Evolutionary conservation across 2,797 vertebrate genomes (phyloP).

Genomic region (Pseudochirops cupreus): DNA sequence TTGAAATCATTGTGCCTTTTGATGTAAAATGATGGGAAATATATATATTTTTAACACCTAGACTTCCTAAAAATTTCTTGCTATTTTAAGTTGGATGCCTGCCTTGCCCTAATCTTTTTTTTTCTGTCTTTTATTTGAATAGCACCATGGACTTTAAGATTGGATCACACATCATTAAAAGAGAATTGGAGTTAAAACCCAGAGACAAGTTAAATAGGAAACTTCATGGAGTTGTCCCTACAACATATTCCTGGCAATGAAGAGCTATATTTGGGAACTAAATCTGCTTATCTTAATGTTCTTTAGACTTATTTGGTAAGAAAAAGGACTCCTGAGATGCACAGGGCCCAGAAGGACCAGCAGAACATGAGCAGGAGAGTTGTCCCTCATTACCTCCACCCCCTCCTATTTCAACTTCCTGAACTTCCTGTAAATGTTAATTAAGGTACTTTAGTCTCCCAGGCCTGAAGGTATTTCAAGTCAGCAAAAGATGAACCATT

Average conservation of each 20-base stretch:
- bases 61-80: constrained; percentile 35
- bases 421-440: constrained; percentile 14
- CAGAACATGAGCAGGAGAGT: background rate
- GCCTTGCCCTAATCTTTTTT: constrained; percentile 26
- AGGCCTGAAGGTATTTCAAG: background rate
- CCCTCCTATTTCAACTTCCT: background rate
- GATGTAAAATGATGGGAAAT: background rate
- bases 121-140: constrained; percentile 37
- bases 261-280: constrained; percentile 13
- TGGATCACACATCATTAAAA: constrained; percentile 32
- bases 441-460: constrained; percentile 1
- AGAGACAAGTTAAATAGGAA: constrained; percentile 3
- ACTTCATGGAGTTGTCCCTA: background rate
- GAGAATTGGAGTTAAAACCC: constrained; percentile 24
- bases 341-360: background rate
- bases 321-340: background rate
- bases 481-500: constrained; percentile 10
- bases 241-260: background rate
- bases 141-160: background rate
- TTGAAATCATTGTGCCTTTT: background rate
- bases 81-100: background rate
- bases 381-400: background rate
- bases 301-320: background rate
- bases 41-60: constrained; percentile 28
- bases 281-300: background rate